Base-by-base conservation (phyloP, 2,113 vertebrate genomes). In the Mesembrinibis cayennensis region DNA sequence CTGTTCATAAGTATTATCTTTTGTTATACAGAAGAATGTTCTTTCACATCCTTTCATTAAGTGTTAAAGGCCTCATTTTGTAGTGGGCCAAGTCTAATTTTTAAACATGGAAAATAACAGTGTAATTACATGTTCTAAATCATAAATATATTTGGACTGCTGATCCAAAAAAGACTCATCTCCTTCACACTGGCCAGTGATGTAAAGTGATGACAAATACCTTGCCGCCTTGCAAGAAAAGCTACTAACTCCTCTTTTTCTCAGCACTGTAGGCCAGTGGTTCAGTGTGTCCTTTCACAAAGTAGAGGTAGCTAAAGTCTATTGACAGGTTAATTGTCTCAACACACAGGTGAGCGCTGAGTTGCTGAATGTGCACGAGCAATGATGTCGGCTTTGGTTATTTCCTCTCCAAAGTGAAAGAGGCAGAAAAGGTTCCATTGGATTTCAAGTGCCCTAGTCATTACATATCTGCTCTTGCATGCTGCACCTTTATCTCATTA, bases 1-100 rank as follows among this genome's bases (percentile, higher is more conserved):
- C 34, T 84, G 36, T 70, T 92, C 71, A 19, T 65, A 94, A 91
- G 69, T 93, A 65, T 95, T 93, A 83, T 94, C 90, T 96, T 95
- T 93, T 93, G 26, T 93, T 86, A 87, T 70, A 73, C 30, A 84
- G 91, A 94, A 73, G 11, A 66, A 85, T 61, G 18, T 82, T 91
- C 32, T 56, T 97, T 88, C 76, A 82, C 26, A 80, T 83, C 23
- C 58, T 96, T 96, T 92, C 32, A 78, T 91, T 89, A 95, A 82
- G 50, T n/a, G 30, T 84, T 93, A 65, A 85, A 94, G 40, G 29
- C 14, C 11, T 91, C 32, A 47, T 80, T 81, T 42, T 52, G 16
- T 34, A n/a, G 20, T 82, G 23, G 38, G 30, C 29, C 29, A 61
- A 59, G 23, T 71, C 16, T 83, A 76, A 34, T 74, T 91, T 91